These are phyloP conservation scores for Tolypeutes matacus DNA, from an alignment of 2,797 vertebrate genomes.

Conservation along the genomic window DNA sequence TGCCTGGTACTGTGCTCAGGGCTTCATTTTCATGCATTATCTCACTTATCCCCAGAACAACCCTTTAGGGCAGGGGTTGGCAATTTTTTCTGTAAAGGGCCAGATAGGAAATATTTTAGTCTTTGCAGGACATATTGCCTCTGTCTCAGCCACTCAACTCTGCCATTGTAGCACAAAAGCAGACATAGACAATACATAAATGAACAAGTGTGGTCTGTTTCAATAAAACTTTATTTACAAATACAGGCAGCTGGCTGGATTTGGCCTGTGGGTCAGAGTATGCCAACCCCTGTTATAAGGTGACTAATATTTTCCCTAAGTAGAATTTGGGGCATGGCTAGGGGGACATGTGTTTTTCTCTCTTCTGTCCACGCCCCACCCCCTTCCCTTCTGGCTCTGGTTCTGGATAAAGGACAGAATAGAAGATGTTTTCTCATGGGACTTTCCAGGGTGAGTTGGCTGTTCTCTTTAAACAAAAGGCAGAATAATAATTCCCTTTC, in stretches of 20 bases:
- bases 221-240: neutral
- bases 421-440: neutral
- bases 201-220: neutral
- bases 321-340: neutral
- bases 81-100: neutral
- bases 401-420: neutral
- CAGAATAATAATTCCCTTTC: neutral
- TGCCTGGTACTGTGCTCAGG: neutral
- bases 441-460: neutral
- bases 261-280: neutral
- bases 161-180: neutral
- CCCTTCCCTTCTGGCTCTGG: neutral
- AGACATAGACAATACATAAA: neutral
- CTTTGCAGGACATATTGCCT: neutral
- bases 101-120: neutral
- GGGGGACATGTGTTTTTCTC: neutral
- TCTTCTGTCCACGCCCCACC: neutral
- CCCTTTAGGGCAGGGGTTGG: neutral
- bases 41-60: conserved; percentile 5
- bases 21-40: neutral
- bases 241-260: neutral
- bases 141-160: neutral
- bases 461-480: neutral
- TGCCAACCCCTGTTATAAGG: neutral
- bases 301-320: neutral